Evolutionary conservation across 2,113 vertebrate genomes (phyloP), one percentile per base, ranked within the genome.

Genomic region (Thunnus maccoyii): DNA sequence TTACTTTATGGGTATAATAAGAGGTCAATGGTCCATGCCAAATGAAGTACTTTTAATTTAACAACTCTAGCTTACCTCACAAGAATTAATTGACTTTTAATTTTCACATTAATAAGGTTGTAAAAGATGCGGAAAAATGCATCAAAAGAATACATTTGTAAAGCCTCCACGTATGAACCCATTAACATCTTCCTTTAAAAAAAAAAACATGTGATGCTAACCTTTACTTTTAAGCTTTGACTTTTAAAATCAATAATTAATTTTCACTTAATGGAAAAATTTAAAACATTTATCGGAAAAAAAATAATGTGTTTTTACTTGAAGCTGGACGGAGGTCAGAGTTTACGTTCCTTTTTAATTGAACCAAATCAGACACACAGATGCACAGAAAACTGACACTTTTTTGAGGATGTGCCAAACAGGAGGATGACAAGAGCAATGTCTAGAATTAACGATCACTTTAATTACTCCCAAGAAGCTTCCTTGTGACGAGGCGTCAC

Each of bases 401-500:
- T 36, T 36, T 7, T 7, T 36, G 27, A 30, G 27, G 27, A 36
- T 36, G 32, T 36, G 32, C 32, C 32, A 36, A 56, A 48, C 36
- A 48, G 47, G 18, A 65, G 14, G 13, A 20, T 0, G 48, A 17
- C 1, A 27, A 15, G n/a, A 56, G 2, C 2, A 8, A 17, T 2
- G 52, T 41, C 3, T 27, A 51, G 18, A 22, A 5, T 56, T 70
- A 60, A 78, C 9, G 55, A 81, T 16, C 20, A 11, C 47, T 68
- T 64, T 22, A 76, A 81, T 30, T n/a, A 18, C 68, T 55, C 58
- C n/a, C 4, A 4, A 2, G 71, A 62, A 61, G 60, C n/a, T 71
- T 18, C 5, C 1, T 0, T 0, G 48, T 60, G 61, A 54, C 4
- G 48, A 69, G 46, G 72, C 30, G 36, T 71, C 64, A 2, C 17